These are phyloP conservation scores for Automeris io DNA, from an alignment of 2,888 invertebrate species.

Conservation along the genomic window DNA sequence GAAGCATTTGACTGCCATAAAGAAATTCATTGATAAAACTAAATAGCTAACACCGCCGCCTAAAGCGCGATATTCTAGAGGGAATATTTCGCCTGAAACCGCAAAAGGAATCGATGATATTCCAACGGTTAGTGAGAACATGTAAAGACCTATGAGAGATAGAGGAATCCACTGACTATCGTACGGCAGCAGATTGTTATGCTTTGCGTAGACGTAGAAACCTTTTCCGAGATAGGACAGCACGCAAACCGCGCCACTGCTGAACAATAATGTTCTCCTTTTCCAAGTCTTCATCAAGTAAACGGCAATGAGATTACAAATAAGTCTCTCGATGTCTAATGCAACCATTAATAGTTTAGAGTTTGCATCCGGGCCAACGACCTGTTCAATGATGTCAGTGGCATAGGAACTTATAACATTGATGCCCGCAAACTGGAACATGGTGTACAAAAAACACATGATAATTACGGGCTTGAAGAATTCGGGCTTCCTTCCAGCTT, in stretches of 20 bases:
- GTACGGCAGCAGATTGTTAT: slow-evolving; percentile 37
- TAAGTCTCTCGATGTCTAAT: slow-evolving; percentile 78
- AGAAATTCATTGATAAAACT: slow-evolving; percentile 79
- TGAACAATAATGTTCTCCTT: slow-evolving; percentile 77
- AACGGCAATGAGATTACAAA: slow-evolving; percentile 79
- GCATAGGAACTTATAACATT: slow-evolving; percentile 84
- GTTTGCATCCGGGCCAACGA: slow-evolving; percentile 78
- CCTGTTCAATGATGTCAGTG: slow-evolving; percentile 77
- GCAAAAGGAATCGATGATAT: slow-evolving; percentile 83
- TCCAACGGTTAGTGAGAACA: slow-evolving; percentile 77
- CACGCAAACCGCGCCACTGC: slow-evolving; percentile 77
- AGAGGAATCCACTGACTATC: slow-evolving; percentile 68
- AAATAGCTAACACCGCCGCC: slow-evolving; percentile 81
- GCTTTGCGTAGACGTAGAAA: slow-evolving; percentile 51
- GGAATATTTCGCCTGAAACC: slow-evolving; percentile 83
- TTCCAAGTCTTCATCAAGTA: slow-evolving; percentile 77
- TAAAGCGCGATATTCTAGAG: slow-evolving; percentile 77
- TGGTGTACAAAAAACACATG: slow-evolving; percentile 79
- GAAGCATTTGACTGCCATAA: slow-evolving; percentile 80
- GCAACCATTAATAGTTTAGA: slow-evolving; percentile 80
- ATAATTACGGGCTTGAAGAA: slow-evolving; percentile 79
- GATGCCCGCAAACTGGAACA: slow-evolving; percentile 83
- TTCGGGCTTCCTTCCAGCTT: slow-evolving; percentile 58
- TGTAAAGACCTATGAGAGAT: slow-evolving; percentile 70
- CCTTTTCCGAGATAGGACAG: slow-evolving; percentile 76